Base-by-base conservation (phyloP, 2,888 invertebrate genomes). In the Synanthedon tipuliformis region DNA sequence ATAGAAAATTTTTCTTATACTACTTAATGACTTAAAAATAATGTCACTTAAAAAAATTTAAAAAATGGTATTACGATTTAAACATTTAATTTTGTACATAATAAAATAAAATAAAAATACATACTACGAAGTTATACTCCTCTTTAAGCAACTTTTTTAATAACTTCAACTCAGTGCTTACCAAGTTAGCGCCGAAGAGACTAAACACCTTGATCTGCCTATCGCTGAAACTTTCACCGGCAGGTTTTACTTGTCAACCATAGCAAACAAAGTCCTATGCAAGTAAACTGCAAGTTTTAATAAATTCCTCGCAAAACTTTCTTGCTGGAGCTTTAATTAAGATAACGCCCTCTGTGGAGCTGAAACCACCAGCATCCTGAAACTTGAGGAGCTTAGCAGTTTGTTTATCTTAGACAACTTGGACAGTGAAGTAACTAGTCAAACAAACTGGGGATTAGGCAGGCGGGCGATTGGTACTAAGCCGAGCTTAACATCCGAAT, bases 341-440 rank as follows among this genome's bases (percentile, higher is more conserved):
- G 80, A 80, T 75, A 75, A 72, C 71, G 73, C 68, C 64, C 64
- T 73, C 67, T 67, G 70, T 67, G 73, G 68, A 64, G 51, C 51
- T 45, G 59, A 59, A 63, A 68, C 62, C 68, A 65, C 63, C 57
- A 57, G 56, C 62, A 60, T 64, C 48, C 57, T 65, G 65, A 65
- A 54, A 63, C 64, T 68, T 69, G 61, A 57, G 18, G 71, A 82
- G 73, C 80, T 78, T 71, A 71, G 71, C 71, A 77, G 78, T 81
- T 67, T 80, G 77, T 83, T 84, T 83, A 77, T 79, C 81, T 81
- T 75, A 69, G 69, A 70, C 70, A 78, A 83, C 71, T 81, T 81
- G 76, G 81, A 75, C 79, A 75, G 75, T 68, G 69, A 74, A 79
- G 75, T 79, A 74, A 74, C 75, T 78, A 76, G 69, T 75, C 77